Evolutionary conservation across 2,113 vertebrate genomes (phyloP).

Genomic region (Nipponia nippon): DNA sequence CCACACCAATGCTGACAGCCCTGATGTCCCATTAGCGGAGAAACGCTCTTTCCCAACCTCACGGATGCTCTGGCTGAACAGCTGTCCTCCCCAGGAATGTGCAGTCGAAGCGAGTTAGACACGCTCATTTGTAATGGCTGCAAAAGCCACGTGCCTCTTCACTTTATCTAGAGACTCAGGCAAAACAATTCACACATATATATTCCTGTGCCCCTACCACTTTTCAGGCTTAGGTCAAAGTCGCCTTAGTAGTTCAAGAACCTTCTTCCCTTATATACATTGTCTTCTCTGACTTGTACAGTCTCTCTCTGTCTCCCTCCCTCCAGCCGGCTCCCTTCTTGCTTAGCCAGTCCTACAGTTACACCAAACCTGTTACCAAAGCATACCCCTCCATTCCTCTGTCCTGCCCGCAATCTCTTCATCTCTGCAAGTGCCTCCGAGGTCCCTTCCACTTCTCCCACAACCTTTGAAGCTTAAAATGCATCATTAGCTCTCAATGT

Average conservation of each 20-base stretch:
- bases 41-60: neutral
- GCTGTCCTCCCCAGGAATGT: neutral
- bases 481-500: neutral
- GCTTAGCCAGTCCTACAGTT: neutral
- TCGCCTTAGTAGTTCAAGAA: neutral
- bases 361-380: neutral
- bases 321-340: neutral
- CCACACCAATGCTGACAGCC: neutral
- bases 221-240: neutral
- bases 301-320: neutral
- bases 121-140: neutral
- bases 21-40: neutral
- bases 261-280: fast-evolving
- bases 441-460: neutral
- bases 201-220: neutral
- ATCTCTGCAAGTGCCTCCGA: neutral
- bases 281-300: neutral
- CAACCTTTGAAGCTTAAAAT: neutral
- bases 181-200: neutral
- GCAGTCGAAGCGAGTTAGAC: fast-evolving
- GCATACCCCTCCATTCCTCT: neutral
- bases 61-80: neutral
- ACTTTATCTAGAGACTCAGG: neutral
- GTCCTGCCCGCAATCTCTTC: neutral
- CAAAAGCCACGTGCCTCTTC: neutral